phyloP scores from a whole-genome alignment of 2,888 invertebrate genomes.

The Adelphocoris suturalis region DNA sequence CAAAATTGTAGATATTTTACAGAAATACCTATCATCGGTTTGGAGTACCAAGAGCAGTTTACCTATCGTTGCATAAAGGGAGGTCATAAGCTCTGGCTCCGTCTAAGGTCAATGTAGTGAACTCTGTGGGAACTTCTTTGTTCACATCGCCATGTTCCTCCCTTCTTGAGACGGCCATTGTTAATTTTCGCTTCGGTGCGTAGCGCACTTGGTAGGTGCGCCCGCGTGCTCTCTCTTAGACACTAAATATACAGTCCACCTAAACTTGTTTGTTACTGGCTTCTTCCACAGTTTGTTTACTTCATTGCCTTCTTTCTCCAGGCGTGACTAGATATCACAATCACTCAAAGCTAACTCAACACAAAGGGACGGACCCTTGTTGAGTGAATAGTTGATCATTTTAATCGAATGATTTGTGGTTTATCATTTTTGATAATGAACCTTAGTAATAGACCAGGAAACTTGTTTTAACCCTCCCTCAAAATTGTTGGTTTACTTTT shows the following conservation, averaged over 20 bases:
- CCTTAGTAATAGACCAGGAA: too few relatives aligned
- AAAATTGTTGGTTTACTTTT: too few relatives aligned
- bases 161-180: constrained; percentile 73
- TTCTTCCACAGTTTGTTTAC: constrained; percentile 48
- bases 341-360: too few relatives aligned
- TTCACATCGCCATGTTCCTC: constrained; percentile 73
- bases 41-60: background rate
- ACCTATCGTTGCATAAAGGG: constrained; percentile 66
- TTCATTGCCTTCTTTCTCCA: background rate
- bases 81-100: constrained; percentile 69
- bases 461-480: too few relatives aligned
- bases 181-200: constrained; percentile 75
- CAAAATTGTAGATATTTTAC: too few relatives aligned
- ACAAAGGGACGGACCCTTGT: too few relatives aligned
- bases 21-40: background rate
- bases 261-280: background rate
- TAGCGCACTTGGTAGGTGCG: constrained; percentile 71
- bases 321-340: background rate
- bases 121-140: constrained; percentile 74
- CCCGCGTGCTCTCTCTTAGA: constrained; percentile 42
- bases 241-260: background rate
- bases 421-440: too few relatives aligned
- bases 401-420: too few relatives aligned
- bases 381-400: too few relatives aligned
- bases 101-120: constrained; percentile 71